Conservation (phyloP, 2,888 invertebrate species). For the Drosophila eohydei region DNA sequence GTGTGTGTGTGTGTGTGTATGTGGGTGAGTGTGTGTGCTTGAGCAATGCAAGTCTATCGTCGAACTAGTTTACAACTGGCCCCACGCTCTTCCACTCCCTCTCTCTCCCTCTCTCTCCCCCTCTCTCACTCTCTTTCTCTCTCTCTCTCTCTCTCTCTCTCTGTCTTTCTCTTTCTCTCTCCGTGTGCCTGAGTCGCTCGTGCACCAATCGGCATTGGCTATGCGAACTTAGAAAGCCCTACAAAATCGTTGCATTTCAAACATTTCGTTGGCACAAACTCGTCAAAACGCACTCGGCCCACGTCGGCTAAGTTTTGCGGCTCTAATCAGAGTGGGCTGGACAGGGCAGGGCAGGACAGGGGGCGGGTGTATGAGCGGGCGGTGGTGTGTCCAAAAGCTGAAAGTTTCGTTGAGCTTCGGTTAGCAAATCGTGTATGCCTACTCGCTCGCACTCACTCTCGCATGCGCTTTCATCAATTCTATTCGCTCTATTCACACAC, state of each 20-base stretch:
- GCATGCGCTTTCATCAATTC: constrained; percentile 34
- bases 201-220: constrained; percentile 13
- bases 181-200: background rate
- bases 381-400: constrained; percentile 15
- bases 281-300: constrained; percentile 43
- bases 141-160: background rate
- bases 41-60: constrained; percentile 13
- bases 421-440: constrained; percentile 63
- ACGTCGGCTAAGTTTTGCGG: constrained; percentile 51
- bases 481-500: constrained; percentile 52
- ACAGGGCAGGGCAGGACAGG: background rate
- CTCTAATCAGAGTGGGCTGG: constrained; percentile 45
- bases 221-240: constrained; percentile 63
- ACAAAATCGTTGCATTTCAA: constrained; percentile 70
- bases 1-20: constrained; percentile 16
- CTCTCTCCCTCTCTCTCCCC: background rate
- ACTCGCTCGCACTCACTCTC: constrained; percentile 37
- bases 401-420: constrained; percentile 70
- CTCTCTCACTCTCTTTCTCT: no score
- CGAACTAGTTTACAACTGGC: constrained; percentile 7
- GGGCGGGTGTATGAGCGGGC: background rate
- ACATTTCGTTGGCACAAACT: constrained; percentile 58
- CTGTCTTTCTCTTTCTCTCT: background rate
- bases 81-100: background rate
- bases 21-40: constrained; percentile 5